A percentile compares a stretch with the other conserved stretches of the same genome.
Conservation (phyloP, 2,888 invertebrate species). For the Andrena fulva region DNA sequence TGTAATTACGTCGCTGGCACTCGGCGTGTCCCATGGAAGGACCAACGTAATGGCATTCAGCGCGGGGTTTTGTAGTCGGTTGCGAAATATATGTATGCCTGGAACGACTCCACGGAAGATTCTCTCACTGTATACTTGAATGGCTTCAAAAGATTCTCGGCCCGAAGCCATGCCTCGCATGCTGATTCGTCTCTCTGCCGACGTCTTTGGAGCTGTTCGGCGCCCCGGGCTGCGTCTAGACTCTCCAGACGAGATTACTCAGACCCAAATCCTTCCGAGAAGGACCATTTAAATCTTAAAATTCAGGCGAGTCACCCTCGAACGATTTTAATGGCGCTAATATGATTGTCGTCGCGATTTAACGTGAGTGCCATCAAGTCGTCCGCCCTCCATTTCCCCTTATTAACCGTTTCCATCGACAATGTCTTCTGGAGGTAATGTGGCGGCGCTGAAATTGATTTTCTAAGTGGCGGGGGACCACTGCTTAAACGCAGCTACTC, state of each 20-base stretch:
- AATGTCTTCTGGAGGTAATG: not conserved
- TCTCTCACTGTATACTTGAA: slow-evolving; percentile 23
- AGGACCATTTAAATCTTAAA: slow-evolving; percentile 63
- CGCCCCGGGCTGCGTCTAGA: slow-evolving; percentile 62
- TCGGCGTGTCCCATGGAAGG: slow-evolving; percentile 34
- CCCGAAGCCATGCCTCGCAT: slow-evolving; percentile 59
- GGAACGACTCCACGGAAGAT: slow-evolving; percentile 38
- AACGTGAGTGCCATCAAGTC: slow-evolving; percentile 31
- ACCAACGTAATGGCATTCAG: slow-evolving; percentile 38
- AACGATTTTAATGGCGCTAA: slow-evolving; percentile 53
- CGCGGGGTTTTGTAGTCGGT: slow-evolving; percentile 41
- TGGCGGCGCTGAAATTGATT: slow-evolving; percentile 2
- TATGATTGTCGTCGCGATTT: slow-evolving; percentile 30
- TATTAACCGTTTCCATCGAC: slow-evolving; percentile 3
- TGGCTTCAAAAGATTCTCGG: slow-evolving; percentile 53
- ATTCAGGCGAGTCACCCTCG: slow-evolving; percentile 51
- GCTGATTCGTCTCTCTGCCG: slow-evolving; percentile 56
- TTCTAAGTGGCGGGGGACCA: not conserved
- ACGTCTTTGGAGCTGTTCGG: slow-evolving; percentile 53
- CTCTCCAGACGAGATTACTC: slow-evolving; percentile 63
- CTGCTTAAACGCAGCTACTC: not conserved
- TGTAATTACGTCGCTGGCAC: slow-evolving; percentile 47
- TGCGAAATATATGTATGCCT: slow-evolving; percentile 41
- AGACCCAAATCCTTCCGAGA: slow-evolving; percentile 60
- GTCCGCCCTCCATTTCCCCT: not conserved